Evolutionary conservation across 2,888 invertebrate species (phyloP).

Genomic region (Lycocerus yunnanus): DNA sequence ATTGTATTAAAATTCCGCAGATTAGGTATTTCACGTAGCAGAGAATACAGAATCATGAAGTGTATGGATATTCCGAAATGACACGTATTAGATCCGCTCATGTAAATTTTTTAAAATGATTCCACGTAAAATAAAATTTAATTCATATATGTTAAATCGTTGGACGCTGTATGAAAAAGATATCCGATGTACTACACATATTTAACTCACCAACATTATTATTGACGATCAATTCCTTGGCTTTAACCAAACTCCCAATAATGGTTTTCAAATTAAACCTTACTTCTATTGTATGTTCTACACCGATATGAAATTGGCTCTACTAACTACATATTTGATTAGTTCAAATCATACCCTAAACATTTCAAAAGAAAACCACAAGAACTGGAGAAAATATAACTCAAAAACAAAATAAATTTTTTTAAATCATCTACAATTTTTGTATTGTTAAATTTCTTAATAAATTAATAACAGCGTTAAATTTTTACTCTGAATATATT

Average conservation of each 20-base stretch:
- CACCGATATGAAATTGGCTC: neutral
- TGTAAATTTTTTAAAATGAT: neutral
- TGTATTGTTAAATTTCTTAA: neutral
- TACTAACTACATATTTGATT: neutral
- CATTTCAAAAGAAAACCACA: neutral
- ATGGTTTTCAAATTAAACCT: neutral
- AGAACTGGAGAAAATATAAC: neutral
- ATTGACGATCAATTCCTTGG: neutral
- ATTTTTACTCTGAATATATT: too few species aligned
- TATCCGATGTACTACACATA: too few species aligned
- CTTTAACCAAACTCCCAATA: neutral
- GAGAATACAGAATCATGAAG: neutral
- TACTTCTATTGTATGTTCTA: neutral
- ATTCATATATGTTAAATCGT: neutral
- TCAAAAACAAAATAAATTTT: neutral
- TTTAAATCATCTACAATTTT: neutral
- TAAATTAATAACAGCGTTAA: too few species aligned
- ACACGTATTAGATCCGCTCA: neutral
- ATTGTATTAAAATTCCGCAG: too few species aligned
- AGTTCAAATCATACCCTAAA: too few species aligned
- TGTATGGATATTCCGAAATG: neutral
- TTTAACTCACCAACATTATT: neutral
- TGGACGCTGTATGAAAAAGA: neutral
- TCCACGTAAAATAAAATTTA: neutral
- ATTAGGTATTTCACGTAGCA: too few species aligned